Base-by-base conservation (phyloP, 92 coral and sea anemone genomes). In the Porites cylindrica region DNA sequence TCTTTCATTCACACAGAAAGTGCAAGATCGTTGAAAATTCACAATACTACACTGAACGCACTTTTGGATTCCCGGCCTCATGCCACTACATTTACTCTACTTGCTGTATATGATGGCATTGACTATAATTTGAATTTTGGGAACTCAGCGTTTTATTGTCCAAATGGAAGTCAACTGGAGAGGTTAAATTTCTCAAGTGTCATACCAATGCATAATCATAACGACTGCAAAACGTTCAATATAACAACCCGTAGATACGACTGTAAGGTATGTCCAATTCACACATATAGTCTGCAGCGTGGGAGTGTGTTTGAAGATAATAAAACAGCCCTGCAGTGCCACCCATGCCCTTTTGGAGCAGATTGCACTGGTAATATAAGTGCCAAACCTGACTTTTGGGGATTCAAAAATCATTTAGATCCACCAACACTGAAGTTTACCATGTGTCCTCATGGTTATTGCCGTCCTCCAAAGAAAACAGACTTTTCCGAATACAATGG, bases 331-430 rank as follows among this genome's bases (percentile, higher is more conserved):
- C 11, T 10, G 61, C 63, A 24, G 58, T 76, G 88, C 23, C 85
- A 21, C 8, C 90, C 92, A 18, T 95, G 96, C 83, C 98, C 98
- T 11, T 84, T 73, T 54, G 98, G 98, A 75, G 98, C 91, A 13
- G 90, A 91, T 32, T 95, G 98, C n/a, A 70, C 82, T 19, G 67
- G 66, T 12, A 54, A 71, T 13, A 89, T 95, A 21, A 73, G 32
- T 43, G 94, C 98, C 51, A 91, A 86, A 59, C 78, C 81, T 24
- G 87, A 83, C 80, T 88, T 81, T 68, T 88, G 91, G 91, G 91
- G 91, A 16, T 81, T 72, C 11, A 58, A 68, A 23, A 32, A 17
- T 66, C 26, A 70, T 9, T 29, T 29, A 17, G 66, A 74, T 58
- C 71, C 63, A 1, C 70, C 77, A 23, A 82, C 56, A 12, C 26